Conservation (phyloP, 2,113 vertebrate species). For the Pelecanoides urinatrix region DNA sequence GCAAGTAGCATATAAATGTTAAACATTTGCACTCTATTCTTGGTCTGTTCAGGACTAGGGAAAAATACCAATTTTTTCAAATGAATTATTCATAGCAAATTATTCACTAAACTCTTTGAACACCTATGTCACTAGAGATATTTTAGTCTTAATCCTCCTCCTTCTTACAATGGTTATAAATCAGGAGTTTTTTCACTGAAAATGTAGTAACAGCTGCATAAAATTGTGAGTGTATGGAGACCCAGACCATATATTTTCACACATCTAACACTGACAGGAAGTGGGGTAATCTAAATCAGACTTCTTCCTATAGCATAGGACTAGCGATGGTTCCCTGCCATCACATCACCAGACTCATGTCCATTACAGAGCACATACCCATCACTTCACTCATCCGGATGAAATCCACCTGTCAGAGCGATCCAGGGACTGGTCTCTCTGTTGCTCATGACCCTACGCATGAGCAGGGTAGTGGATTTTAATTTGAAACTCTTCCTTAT, state of each 20-base stretch:
- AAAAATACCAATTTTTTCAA: background rate
- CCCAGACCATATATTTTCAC: background rate
- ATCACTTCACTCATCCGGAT: background rate
- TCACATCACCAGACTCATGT: background rate
- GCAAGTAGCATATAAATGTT: background rate
- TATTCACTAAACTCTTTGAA: background rate
- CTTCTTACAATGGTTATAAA: background rate
- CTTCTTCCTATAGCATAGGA: background rate
- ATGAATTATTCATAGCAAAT: background rate
- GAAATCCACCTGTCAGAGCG: constrained; percentile 29
- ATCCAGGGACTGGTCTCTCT: background rate
- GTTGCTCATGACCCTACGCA: constrained; percentile 8
- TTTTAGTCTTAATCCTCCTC: background rate
- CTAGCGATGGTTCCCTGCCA: background rate
- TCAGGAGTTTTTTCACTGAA: background rate
- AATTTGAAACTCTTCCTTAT: background rate
- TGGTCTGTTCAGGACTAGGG: background rate
- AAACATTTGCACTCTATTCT: background rate
- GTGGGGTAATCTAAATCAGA: background rate
- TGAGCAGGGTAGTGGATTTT: constrained; percentile 52
- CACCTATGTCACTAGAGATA: background rate
- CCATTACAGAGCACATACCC: background rate
- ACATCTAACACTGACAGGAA: background rate
- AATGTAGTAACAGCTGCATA: background rate
- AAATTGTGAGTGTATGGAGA: background rate